Evolutionary conservation across 2,113 vertebrate genomes (phyloP).

Genomic region (Laterallus jamaicensis): DNA sequence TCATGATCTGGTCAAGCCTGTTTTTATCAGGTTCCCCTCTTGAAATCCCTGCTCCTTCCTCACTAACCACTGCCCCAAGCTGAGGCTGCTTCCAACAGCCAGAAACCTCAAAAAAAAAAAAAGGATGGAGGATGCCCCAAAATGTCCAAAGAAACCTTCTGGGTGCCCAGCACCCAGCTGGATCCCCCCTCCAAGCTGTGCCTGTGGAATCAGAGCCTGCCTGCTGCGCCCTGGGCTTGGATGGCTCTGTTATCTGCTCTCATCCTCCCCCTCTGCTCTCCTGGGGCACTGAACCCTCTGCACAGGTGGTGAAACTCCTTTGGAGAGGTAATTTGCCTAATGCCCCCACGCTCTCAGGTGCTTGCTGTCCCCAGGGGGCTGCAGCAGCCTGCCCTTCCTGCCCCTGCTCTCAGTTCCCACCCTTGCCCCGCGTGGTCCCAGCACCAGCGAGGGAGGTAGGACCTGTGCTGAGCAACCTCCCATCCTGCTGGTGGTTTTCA

Average conservation of each 20-base stretch:
- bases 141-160: accelerated
- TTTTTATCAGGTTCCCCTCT: not conserved
- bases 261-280: not conserved
- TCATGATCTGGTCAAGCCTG: not conserved
- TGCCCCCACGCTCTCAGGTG: accelerated
- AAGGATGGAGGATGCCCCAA: not conserved
- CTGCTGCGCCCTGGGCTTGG: not conserved
- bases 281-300: not conserved
- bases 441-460: accelerated
- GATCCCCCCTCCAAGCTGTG: accelerated
- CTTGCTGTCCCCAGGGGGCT: accelerated
- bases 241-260: not conserved
- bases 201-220: accelerated
- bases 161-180: not conserved
- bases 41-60: not conserved
- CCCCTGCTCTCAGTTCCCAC: not conserved
- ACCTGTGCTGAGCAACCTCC: not conserved
- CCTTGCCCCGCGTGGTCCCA: not conserved
- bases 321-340: not conserved
- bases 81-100: not conserved
- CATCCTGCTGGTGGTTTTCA: accelerated
- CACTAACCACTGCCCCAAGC: not conserved
- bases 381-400: not conserved
- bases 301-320: accelerated
- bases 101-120: not conserved